Evolutionary conservation across 2,797 vertebrate genomes (phyloP).

Genomic region (Xenentodon cancila): DNA sequence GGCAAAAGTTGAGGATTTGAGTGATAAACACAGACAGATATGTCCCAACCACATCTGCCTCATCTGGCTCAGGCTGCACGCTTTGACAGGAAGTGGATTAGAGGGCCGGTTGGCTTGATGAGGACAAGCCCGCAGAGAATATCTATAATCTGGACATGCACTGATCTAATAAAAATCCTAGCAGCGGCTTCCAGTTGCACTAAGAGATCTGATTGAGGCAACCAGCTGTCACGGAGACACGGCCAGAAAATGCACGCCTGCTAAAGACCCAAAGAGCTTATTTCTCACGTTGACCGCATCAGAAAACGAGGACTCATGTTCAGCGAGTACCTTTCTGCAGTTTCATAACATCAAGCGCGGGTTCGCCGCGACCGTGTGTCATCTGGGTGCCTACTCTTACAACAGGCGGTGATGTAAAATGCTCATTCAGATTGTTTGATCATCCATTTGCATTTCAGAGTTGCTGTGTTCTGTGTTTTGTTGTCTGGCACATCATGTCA

Average conservation of each 20-base stretch:
- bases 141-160: conserved; percentile 58
- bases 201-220: conserved; percentile 36
- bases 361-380: conserved; percentile 29
- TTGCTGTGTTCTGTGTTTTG: conserved; percentile 48
- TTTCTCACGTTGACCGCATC: conserved; percentile 1
- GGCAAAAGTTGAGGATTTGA: conserved; percentile 40
- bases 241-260: conserved; percentile 21
- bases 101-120: conserved; percentile 14
- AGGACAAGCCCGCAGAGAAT: conserved; percentile 53
- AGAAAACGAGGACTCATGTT: neutral
- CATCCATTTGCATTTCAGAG: conserved; percentile 49
- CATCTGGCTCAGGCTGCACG: conserved; percentile 43
- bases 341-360: conserved; percentile 10
- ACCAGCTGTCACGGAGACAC: conserved; percentile 49
- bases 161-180: conserved; percentile 48
- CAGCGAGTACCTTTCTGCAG: conserved; percentile 9
- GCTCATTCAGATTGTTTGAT: conserved; percentile 37
- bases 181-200: conserved; percentile 32
- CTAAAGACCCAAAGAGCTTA: conserved; percentile 24
- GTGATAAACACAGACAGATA: conserved; percentile 24
- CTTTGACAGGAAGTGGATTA: conserved; percentile 72
- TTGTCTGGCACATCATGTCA: conserved; percentile 48
- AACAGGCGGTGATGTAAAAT: conserved; percentile 8
- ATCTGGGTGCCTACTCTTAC: conserved; percentile 21
- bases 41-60: conserved; percentile 54